Percentiles rank a stretch among this genome's conserved stretches.
phyloP scores from a whole-genome alignment of 2,113 vertebrate species.

The Dicaeum eximium region DNA sequence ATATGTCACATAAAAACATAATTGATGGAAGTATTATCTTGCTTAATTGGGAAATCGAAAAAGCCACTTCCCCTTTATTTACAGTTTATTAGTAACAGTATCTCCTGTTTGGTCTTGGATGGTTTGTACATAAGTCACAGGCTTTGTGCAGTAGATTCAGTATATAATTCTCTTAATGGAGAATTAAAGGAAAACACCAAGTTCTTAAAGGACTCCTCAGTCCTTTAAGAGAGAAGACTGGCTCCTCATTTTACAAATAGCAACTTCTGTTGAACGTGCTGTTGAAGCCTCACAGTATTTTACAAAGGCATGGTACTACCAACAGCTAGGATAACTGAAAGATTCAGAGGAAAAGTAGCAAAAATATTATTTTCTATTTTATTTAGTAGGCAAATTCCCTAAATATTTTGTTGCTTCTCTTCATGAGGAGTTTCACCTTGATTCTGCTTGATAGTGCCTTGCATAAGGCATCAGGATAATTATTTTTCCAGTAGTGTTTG shows the following conservation, averaged over 20 bases:
- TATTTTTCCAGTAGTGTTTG: conserved; percentile 6
- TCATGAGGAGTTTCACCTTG: not conserved
- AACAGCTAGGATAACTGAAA: not conserved
- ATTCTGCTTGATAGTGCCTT: not conserved
- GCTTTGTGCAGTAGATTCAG: not conserved
- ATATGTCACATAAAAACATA: conserved; percentile 61
- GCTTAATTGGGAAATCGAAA: conserved; percentile 63
- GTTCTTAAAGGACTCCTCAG: not conserved
- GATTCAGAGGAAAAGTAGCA: not conserved
- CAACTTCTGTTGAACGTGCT: not conserved
- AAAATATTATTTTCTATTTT: not conserved
- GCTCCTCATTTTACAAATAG: not conserved
- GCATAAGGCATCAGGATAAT: not conserved
- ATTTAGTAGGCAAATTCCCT: not conserved
- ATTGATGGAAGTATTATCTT: conserved; percentile 58
- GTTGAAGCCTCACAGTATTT: not conserved
- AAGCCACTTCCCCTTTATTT: conserved; percentile 59
- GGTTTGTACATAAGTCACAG: not conserved
- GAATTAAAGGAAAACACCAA: no score
- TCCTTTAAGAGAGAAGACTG: not conserved
- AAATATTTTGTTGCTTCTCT: not conserved
- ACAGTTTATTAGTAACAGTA: conserved; percentile 39
- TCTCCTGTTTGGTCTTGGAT: not conserved
- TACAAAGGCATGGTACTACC: rapidly evolving
- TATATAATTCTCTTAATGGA: not conserved